These are phyloP conservation scores for Etheostoma perlongum DNA, from an alignment of 2,797 vertebrate species.

Conservation along the genomic window DNA sequence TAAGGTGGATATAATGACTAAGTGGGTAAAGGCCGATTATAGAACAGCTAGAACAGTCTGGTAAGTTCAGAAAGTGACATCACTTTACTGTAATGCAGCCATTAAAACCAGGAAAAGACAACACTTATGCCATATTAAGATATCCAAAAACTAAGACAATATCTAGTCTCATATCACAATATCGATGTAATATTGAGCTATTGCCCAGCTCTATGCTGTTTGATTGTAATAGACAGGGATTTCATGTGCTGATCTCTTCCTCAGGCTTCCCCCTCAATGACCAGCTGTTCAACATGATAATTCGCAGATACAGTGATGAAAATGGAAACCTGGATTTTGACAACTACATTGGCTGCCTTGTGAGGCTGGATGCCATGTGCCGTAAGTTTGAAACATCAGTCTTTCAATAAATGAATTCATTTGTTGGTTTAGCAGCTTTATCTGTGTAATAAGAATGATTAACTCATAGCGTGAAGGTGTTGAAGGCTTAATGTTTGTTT, in stretches of 20 bases:
- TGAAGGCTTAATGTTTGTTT: background rate
- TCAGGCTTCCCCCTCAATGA: conserved; percentile 90
- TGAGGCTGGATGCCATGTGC: conserved; percentile 97
- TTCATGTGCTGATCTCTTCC: background rate
- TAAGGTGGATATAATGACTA: too few relatives aligned
- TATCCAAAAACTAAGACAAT: too few relatives aligned
- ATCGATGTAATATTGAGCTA: too few relatives aligned
- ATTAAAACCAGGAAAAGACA: too few relatives aligned
- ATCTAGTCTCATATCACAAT: too few relatives aligned
- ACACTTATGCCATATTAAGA: too few relatives aligned
- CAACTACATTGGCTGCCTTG: conserved; percentile 94
- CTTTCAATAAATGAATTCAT: accelerated
- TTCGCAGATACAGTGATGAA: conserved; percentile 89
- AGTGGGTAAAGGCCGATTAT: too few relatives aligned
- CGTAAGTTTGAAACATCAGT: conserved; percentile 83
- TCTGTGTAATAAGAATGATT: conserved; percentile 3
- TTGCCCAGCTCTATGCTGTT: background rate
- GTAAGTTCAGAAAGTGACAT: too few relatives aligned
- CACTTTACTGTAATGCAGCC: too few relatives aligned
- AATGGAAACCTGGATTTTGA: conserved; percentile 93
- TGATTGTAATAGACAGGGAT: background rate
- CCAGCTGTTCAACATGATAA: conserved; percentile 85
- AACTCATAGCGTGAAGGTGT: background rate
- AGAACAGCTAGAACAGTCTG: too few relatives aligned
- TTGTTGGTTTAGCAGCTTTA: background rate